Conservation (phyloP, 2,113 vertebrate genomes). For the Ictalurus punctatus region DNA sequence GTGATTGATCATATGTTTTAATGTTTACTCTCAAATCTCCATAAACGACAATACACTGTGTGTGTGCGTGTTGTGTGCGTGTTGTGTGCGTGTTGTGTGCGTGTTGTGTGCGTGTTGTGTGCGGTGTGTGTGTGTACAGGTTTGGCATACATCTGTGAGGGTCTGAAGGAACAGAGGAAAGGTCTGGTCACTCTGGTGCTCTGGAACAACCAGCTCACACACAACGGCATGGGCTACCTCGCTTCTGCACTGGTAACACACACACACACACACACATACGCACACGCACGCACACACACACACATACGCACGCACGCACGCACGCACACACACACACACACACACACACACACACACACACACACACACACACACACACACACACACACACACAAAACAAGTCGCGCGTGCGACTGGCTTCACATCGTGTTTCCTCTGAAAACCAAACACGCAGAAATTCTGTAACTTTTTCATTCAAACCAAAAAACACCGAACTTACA, state of each 20-base stretch:
- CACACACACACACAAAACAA: background rate
- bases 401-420: no score
- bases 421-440: no score
- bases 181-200: slow-evolving; percentile 89
- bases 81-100: background rate
- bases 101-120: slow-evolving; percentile 7
- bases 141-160: slow-evolving; percentile 89
- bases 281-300: no score
- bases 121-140: slow-evolving; percentile 67
- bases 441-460: no score
- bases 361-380: no score
- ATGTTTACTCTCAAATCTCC: no score
- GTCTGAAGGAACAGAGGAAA: slow-evolving; percentile 90
- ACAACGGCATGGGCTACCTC: slow-evolving; percentile 91
- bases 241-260: slow-evolving; percentile 83
- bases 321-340: no score
- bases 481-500: no score
- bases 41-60: background rate
- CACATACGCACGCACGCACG: no score
- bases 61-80: slow-evolving; percentile 9
- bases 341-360: no score
- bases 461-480: no score
- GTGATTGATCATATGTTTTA: background rate
- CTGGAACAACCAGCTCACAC: slow-evolving; percentile 97
- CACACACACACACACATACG: no score